Conservation (phyloP, 2,113 vertebrate species). For the Rissa tridactyla region DNA sequence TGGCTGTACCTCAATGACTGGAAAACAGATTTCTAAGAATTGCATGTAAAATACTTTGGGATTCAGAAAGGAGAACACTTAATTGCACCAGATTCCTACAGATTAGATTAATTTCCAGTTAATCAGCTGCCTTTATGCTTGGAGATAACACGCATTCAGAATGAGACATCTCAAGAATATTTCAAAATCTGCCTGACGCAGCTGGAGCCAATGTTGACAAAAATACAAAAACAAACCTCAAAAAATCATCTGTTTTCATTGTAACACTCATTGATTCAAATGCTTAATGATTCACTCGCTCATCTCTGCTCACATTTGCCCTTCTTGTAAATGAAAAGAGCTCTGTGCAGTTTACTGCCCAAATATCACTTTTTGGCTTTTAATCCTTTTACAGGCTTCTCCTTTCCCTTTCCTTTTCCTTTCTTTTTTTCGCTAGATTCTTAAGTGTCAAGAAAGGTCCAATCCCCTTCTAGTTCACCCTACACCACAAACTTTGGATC, state of each 20-base stretch:
- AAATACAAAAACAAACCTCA: not conserved
- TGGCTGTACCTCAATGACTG: not conserved
- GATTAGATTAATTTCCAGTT: not conserved
- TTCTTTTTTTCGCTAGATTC: constrained; percentile 28
- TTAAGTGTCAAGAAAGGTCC: constrained; percentile 18
- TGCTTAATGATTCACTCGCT: not conserved
- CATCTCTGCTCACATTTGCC: not conserved
- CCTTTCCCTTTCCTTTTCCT: constrained; percentile 8
- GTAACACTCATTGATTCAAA: not conserved
- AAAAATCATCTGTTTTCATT: not conserved
- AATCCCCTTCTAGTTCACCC: constrained; percentile 52
- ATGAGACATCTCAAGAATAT: not conserved
- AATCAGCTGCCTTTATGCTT: not conserved
- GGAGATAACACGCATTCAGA: not conserved
- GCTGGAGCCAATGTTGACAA: not conserved
- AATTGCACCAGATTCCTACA: not conserved
- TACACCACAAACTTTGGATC: constrained; percentile 64
- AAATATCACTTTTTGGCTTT: constrained; percentile 59
- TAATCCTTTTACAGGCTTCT: constrained; percentile 19
- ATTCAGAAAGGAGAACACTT: not conserved
- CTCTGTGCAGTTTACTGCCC: not conserved
- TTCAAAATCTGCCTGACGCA: not conserved
- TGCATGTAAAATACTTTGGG: not conserved
- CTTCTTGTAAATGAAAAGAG: not conserved
- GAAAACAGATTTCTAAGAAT: not conserved